phyloP scores from a whole-genome alignment of 2,888 invertebrate species.

The Mythimna albipuncta region DNA sequence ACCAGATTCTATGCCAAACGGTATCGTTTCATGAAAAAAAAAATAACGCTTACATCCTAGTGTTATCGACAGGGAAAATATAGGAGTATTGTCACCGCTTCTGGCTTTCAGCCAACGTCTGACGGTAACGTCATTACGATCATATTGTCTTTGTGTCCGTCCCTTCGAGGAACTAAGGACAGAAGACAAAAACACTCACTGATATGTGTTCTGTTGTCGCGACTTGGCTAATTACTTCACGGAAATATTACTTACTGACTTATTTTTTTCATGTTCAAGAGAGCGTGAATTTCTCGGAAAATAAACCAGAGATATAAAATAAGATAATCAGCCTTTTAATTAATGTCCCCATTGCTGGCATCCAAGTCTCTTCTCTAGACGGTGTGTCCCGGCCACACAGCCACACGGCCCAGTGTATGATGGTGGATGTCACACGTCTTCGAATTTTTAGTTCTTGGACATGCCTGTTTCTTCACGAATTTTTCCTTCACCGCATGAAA shows the following conservation, averaged over 20 bases:
- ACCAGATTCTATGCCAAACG: conserved; percentile 59
- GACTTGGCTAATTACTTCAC: conserved; percentile 47
- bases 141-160: conserved; percentile 57
- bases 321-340: no score
- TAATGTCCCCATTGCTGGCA: no score
- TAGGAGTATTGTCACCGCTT: conserved; percentile 74
- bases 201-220: conserved; percentile 48
- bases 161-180: conserved; percentile 47
- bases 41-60: conserved; percentile 62
- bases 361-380: no score
- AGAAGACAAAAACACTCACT: conserved; percentile 47
- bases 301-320: conserved; percentile 6
- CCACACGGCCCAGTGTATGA: no score
- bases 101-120: conserved; percentile 79
- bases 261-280: conserved; percentile 30
- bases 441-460: no score
- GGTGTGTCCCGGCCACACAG: no score
- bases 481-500: no score
- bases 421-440: no score
- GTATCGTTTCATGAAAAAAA: conserved; percentile 33
- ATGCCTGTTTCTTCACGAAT: no score
- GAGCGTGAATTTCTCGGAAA: conserved; percentile 18
- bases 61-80: conserved; percentile 78
- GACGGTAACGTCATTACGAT: conserved; percentile 63
- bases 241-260: conserved; percentile 4